phyloP scores from a whole-genome alignment of 2,888 invertebrate species.

The Elegia similella region DNA sequence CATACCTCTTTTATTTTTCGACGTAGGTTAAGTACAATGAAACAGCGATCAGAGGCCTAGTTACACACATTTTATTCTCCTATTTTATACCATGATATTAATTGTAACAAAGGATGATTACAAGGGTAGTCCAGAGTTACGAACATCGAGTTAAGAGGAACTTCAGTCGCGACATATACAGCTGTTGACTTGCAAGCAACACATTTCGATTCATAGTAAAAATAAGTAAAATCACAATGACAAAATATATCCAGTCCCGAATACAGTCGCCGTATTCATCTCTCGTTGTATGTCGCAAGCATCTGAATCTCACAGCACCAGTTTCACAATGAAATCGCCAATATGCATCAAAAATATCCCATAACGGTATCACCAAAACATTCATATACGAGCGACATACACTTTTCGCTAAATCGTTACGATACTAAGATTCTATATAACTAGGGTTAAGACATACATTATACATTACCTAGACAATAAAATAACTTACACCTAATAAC shows the following conservation, averaged over 20 bases:
- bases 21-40: conserved; percentile 40
- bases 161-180: conserved; percentile 70
- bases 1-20: conserved; percentile 33
- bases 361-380: conserved; percentile 49
- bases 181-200: conserved; percentile 66
- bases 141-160: conserved; percentile 67
- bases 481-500: conserved; percentile 73
- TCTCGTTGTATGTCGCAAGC: conserved; percentile 63
- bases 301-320: conserved; percentile 78
- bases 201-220: conserved; percentile 56
- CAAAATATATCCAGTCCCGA: conserved; percentile 59
- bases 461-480: conserved; percentile 70
- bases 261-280: conserved; percentile 54
- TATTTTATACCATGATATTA: conserved; percentile 76
- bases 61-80: conserved; percentile 78
- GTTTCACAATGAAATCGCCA: conserved; percentile 53
- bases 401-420: conserved; percentile 63
- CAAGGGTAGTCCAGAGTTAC: conserved; percentile 51
- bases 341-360: conserved; percentile 33
- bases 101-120: conserved; percentile 77
- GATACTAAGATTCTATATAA: conserved; percentile 57
- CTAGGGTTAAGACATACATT: conserved; percentile 76
- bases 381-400: conserved; percentile 76
- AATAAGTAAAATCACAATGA: conserved; percentile 61
- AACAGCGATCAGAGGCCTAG: conserved; percentile 68